These are phyloP conservation scores for Chloroclysta siterata DNA, from an alignment of 2,888 invertebrate species.

Conservation along the genomic window DNA sequence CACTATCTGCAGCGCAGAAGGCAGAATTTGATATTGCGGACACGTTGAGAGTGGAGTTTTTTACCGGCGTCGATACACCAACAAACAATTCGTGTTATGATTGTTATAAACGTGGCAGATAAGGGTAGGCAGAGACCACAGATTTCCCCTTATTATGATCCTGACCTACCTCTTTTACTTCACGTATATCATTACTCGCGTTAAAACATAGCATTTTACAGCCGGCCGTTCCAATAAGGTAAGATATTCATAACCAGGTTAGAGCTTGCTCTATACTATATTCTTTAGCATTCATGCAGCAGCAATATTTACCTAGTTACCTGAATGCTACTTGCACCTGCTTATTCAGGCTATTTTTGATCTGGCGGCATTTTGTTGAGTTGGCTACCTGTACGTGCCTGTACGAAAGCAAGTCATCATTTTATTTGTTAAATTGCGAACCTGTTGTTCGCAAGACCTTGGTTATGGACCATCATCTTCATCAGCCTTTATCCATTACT, in stretches of 20 bases:
- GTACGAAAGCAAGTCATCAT: neutral
- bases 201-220: constrained; percentile 10
- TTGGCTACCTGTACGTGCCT: neutral
- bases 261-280: constrained; percentile 8
- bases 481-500: too few species aligned
- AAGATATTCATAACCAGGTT: constrained; percentile 23
- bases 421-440: neutral
- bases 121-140: too few species aligned
- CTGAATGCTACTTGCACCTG: constrained; percentile 23
- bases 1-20: too few species aligned
- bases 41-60: too few species aligned
- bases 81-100: too few species aligned
- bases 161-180: too few species aligned
- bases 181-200: neutral
- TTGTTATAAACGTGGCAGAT: too few species aligned
- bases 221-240: constrained; percentile 26
- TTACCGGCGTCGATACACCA: too few species aligned
- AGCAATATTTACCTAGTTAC: constrained; percentile 4
- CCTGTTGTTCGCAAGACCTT: too few species aligned
- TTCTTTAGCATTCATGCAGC: constrained; percentile 14
- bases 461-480: too few species aligned
- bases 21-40: too few species aligned
- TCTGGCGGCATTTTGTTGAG: neutral
- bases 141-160: too few species aligned
- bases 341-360: constrained; percentile 12